Evolutionary conservation across 2,888 invertebrate species (phyloP).

Genomic region (Nebria salina): DNA sequence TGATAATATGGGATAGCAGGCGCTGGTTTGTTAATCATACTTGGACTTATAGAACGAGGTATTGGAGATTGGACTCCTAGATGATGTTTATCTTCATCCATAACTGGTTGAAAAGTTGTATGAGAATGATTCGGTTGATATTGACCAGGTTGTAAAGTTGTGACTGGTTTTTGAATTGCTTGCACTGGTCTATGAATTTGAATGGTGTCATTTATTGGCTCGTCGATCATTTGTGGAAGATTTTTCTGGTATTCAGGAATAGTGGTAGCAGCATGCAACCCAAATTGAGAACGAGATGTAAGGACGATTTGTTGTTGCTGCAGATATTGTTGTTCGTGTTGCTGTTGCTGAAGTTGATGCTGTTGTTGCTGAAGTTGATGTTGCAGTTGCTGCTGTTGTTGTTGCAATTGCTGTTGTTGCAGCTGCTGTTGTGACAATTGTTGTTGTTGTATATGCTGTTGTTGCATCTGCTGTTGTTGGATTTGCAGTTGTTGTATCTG

Average conservation of each 20-base stretch:
- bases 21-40: slow-evolving; percentile 78
- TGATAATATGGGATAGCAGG: slow-evolving; percentile 83
- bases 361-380: slow-evolving; percentile 43
- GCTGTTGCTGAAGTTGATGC: slow-evolving; percentile 36
- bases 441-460: slow-evolving; percentile 36
- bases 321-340: slow-evolving; percentile 15
- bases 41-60: slow-evolving; percentile 73
- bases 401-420: slow-evolving; percentile 51
- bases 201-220: slow-evolving; percentile 9
- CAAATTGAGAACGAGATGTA: slow-evolving; percentile 60
- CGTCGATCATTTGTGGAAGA: slow-evolving; percentile 54
- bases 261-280: slow-evolving; percentile 68
- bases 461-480: slow-evolving; percentile 19
- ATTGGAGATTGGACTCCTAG: slow-evolving; percentile 66
- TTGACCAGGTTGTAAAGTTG: slow-evolving; percentile 55
- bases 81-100: slow-evolving; percentile 62
- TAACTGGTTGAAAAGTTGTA: slow-evolving; percentile 74
- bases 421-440: slow-evolving; percentile 50
- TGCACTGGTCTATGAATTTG: slow-evolving; percentile 13
- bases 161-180: slow-evolving; percentile 54
- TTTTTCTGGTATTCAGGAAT: slow-evolving; percentile 72
- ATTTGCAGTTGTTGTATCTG: slow-evolving; percentile 51
- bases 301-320: slow-evolving; percentile 52
- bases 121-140: slow-evolving; percentile 62
- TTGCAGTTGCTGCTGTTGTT: slow-evolving; percentile 44